Evolutionary conservation across 2,113 vertebrate species (phyloP).

Genomic region (Gambusia holbrooki): DNA sequence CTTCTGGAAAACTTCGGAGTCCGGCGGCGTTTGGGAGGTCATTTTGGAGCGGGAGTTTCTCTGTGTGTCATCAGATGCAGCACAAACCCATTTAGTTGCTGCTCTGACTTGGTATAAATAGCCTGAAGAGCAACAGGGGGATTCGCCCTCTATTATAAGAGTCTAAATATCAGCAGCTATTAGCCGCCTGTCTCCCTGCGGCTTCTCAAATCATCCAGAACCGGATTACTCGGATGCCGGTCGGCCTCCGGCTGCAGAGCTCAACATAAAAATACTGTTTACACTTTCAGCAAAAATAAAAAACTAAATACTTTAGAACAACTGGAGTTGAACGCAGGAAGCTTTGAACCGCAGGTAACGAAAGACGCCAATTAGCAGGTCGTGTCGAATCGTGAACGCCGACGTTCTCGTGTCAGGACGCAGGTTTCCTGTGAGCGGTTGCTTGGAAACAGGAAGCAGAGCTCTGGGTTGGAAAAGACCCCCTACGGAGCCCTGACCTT

Average conservation of each 20-base stretch:
- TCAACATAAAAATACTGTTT: neutral
- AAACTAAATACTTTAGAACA: neutral
- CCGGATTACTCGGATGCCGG: constrained; percentile 37
- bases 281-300: neutral
- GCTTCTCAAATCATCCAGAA: constrained; percentile 30
- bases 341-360: constrained; percentile 4
- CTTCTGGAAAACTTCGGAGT: constrained; percentile 9
- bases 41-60: constrained; percentile 25
- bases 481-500: neutral
- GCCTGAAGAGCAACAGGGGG: constrained; percentile 64
- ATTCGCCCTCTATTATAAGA: constrained; percentile 49
- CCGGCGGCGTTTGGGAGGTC: neutral
- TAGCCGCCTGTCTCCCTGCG: constrained; percentile 49
- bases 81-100: constrained; percentile 53
- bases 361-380: constrained; percentile 3
- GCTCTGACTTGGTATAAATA: constrained; percentile 61
- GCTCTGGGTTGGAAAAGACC: constrained; percentile 15
- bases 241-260: constrained; percentile 12
- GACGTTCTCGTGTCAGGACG: neutral
- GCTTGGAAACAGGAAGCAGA: constrained; percentile 38
- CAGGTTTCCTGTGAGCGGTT: constrained; percentile 28
- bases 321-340: constrained; percentile 3
- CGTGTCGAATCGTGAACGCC: neutral
- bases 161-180: constrained; percentile 67
- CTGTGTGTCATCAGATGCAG: constrained; percentile 42